phyloP scores from a whole-genome alignment of 1,140 invertebrate genomes.

The Drosophila malerkotliana region DNA sequence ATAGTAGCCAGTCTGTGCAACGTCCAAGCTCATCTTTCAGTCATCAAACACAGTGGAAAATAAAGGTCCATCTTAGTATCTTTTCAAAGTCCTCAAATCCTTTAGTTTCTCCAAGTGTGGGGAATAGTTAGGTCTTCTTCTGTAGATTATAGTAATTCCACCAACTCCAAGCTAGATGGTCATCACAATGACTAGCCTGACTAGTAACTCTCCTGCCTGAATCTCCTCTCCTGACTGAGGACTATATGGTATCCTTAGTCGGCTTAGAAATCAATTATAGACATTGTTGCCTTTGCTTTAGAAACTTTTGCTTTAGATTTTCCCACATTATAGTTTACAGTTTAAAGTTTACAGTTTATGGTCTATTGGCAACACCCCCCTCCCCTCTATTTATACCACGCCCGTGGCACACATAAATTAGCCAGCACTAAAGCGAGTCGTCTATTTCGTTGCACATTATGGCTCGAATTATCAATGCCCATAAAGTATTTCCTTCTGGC shows the following conservation, averaged over 20 bases:
- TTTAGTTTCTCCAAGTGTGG: not conserved
- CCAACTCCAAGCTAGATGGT: conserved; percentile 34
- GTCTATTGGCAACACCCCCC: not conserved
- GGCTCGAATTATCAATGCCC: conserved; percentile 73
- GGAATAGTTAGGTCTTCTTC: no score
- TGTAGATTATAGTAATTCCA: conserved; percentile 43
- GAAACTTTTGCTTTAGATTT: conserved; percentile 10
- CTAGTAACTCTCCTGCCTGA: no score
- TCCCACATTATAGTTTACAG: conserved; percentile 34
- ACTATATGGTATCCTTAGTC: not conserved
- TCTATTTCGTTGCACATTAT: conserved; percentile 75
- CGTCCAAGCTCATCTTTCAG: not conserved
- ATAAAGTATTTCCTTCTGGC: conserved; percentile 71
- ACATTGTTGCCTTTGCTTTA: no score
- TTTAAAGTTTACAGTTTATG: conserved; percentile 1
- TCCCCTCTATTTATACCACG: conserved; percentile 15
- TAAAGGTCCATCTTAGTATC: no score
- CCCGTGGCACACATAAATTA: conserved; percentile 65
- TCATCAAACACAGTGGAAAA: not conserved
- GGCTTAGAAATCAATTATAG: conserved; percentile 10
- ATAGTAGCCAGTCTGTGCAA: conserved; percentile 21
- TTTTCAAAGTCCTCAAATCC: no score
- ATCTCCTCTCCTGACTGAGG: no score
- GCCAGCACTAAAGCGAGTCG: conserved; percentile 61
- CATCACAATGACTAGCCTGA: conserved; percentile 35